Conservation (phyloP, 2,888 invertebrate genomes). For the Lacanobia wlatinum region DNA sequence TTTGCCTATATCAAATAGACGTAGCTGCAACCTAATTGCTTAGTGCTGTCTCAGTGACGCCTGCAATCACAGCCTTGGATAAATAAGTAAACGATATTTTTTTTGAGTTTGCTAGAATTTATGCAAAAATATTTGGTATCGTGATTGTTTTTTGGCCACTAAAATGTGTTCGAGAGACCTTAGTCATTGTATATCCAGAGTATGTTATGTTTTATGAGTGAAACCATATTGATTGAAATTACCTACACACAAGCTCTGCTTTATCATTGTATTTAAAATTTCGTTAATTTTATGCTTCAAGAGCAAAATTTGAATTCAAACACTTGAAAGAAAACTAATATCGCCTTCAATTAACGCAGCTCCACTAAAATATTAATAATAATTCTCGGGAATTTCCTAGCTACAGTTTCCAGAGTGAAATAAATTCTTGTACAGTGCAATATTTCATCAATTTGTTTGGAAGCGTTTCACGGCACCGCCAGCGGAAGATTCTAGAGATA, state of each 20-base stretch:
- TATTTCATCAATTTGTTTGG: conserved; percentile 62
- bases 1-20: conserved; percentile 22
- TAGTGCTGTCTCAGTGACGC: conserved; percentile 6
- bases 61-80: background rate
- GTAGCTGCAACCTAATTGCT: conserved; percentile 16
- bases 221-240: no score
- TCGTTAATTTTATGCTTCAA: background rate
- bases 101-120: background rate
- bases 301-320: conserved; percentile 1
- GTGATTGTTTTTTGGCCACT: no score
- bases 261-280: background rate
- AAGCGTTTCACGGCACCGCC: conserved; percentile 39
- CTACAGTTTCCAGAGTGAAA: conserved; percentile 46
- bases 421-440: conserved; percentile 43
- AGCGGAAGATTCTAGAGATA: conserved; percentile 60
- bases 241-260: background rate
- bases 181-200: no score
- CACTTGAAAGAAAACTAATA: background rate
- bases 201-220: no score
- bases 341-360: conserved; percentile 22
- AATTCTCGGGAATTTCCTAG: conserved; percentile 11
- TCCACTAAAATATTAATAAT: conserved; percentile 21
- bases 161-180: no score
- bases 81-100: background rate
- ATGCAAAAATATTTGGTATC: no score